Percentiles rank a stretch among this genome's conserved stretches.
Evolutionary conservation across 92 coral and sea anemone species (phyloP).

Genomic region (Paramuricea clavata): DNA sequence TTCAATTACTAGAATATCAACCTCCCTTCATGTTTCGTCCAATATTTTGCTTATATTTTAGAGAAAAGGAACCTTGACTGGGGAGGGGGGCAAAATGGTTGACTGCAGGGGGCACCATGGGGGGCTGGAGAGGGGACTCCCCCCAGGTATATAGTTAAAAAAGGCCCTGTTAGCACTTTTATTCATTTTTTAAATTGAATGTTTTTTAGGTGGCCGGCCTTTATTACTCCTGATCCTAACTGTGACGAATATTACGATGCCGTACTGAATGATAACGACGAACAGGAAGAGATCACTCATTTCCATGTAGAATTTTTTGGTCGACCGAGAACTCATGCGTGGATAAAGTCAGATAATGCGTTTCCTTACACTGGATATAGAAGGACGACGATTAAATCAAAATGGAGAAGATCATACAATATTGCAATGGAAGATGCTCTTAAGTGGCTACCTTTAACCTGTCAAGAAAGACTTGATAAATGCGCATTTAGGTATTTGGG

Average conservation of each 20-base stretch:
- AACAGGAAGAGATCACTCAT: slow-evolving; percentile 88
- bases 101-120: too few relatives aligned
- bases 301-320: slow-evolving; percentile 96
- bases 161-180: too few relatives aligned
- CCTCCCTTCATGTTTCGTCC: too few relatives aligned
- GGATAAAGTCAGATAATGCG: slow-evolving; percentile 78
- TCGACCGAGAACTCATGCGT: slow-evolving; percentile 84
- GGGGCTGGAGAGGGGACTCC: too few relatives aligned
- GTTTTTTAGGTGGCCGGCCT: slow-evolving; percentile 88
- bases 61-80: too few relatives aligned
- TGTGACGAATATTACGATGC: slow-evolving; percentile 95
- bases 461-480: slow-evolving; percentile 69
- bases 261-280: slow-evolving; percentile 69
- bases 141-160: too few relatives aligned
- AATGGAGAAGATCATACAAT: slow-evolving; percentile 74
- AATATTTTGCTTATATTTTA: too few relatives aligned
- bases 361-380: slow-evolving; percentile 68
- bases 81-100: too few relatives aligned
- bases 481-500: slow-evolving; percentile 72
- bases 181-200: neutral
- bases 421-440: slow-evolving; percentile 84
- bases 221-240: slow-evolving; percentile 86
- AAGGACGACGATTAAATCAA: slow-evolving; percentile 73
- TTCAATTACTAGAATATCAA: too few relatives aligned
- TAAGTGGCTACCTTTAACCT: slow-evolving; percentile 51